Evolutionary conservation across 2,797 vertebrate species (phyloP).

Genomic region (Prunella strophiata): DNA sequence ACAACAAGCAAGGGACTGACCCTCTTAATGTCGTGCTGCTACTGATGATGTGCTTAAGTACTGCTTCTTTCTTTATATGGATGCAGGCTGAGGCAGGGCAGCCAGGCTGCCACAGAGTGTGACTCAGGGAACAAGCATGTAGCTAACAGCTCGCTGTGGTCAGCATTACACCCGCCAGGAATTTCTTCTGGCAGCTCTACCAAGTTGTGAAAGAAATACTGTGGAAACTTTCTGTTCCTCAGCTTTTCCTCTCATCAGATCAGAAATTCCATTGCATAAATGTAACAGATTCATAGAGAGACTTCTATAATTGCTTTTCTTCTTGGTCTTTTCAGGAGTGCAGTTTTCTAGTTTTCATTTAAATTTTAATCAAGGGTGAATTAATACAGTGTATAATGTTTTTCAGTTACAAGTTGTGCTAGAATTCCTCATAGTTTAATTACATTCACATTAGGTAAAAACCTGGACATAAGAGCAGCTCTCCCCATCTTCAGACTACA

Average conservation of each 20-base stretch:
- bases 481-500: rapidly evolving
- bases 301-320: not conserved
- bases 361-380: not conserved
- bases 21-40: not conserved
- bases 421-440: not conserved
- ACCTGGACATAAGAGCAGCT: not conserved
- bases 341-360: not conserved
- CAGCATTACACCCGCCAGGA: not conserved
- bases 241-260: not conserved
- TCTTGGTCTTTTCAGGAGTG: not conserved
- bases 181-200: conserved; percentile 26
- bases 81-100: not conserved
- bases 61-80: conserved; percentile 56
- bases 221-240: not conserved
- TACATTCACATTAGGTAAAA: not conserved
- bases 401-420: not conserved
- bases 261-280: not conserved
- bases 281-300: not conserved
- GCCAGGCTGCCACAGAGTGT: not conserved
- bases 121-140: conserved; percentile 40
- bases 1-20: not conserved
- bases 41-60: not conserved
- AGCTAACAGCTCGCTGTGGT: not conserved
- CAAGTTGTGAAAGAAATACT: not conserved
- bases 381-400: not conserved